These are phyloP conservation scores for Eremophila alpestris DNA, from an alignment of 2,797 vertebrate species.

Conservation along the genomic window DNA sequence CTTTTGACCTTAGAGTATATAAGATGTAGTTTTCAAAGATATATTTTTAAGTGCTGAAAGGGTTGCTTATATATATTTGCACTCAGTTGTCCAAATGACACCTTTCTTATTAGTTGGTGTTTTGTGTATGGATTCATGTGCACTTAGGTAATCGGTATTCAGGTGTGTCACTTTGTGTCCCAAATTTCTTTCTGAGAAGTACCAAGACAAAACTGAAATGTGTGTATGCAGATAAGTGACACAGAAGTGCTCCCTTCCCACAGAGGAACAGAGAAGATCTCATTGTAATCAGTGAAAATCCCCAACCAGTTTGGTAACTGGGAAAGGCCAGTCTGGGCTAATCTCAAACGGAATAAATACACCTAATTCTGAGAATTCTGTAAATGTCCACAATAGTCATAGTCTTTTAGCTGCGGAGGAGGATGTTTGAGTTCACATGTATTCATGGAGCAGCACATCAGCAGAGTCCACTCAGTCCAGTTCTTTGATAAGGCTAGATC, in stretches of 20 bases:
- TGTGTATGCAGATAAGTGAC: not conserved
- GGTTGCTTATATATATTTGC: not conserved
- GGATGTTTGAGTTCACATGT: not conserved
- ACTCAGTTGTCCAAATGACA: not conserved
- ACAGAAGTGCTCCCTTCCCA: not conserved
- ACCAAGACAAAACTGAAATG: not conserved
- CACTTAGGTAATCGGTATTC: not conserved
- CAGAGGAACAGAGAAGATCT: not conserved
- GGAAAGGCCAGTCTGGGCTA: not conserved
- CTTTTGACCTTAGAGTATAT: not conserved
- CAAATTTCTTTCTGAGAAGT: not conserved
- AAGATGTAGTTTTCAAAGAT: not conserved
- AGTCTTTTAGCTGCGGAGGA: not conserved
- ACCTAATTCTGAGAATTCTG: not conserved
- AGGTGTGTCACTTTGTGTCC: not conserved
- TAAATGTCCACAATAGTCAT: rapidly evolving
- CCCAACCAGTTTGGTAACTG: not conserved
- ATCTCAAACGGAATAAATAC: not conserved
- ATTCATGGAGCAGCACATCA: not conserved
- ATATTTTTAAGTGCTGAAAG: not conserved
- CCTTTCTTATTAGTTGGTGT: not conserved
- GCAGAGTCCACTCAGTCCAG: not conserved
- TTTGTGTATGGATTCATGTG: not conserved
- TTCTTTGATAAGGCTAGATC: not conserved
- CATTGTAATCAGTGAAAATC: not conserved